A percentile compares a stretch with the other conserved stretches of the same genome.
Conservation (phyloP, 2,113 vertebrate genomes). For the Rhadina sibilatrix region DNA sequence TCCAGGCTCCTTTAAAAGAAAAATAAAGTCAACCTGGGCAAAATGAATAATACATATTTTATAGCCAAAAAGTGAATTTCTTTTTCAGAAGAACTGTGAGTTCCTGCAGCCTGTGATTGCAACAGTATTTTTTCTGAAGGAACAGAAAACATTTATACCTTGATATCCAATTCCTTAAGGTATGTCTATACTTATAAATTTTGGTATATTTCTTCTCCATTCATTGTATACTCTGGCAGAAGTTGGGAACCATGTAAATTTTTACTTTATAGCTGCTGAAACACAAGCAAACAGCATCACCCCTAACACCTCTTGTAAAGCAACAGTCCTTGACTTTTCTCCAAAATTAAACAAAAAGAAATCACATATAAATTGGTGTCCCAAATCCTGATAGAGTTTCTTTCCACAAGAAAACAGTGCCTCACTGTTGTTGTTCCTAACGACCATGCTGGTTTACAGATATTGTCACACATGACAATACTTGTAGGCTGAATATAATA, state of each 20-base stretch:
- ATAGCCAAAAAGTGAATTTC: neutral
- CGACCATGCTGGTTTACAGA: neutral
- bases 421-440: neutral
- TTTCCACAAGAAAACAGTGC: neutral
- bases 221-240: neutral
- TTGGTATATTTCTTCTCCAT: constrained; percentile 1
- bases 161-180: constrained; percentile 32
- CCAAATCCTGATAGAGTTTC: neutral
- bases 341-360: neutral
- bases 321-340: neutral
- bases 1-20: constrained; percentile 50
- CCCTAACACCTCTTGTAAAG: neutral
- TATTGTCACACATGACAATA: neutral
- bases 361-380: neutral
- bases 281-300: neutral
- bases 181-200: constrained; percentile 13
- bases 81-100: constrained; percentile 33
- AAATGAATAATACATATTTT: constrained; percentile 59
- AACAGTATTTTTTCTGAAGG: constrained; percentile 18
- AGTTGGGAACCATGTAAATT: neutral
- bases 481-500: neutral
- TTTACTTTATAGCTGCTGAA: neutral
- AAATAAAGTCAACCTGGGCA: constrained; percentile 63
- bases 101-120: neutral
- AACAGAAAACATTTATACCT: constrained; percentile 32